Percentiles rank a stretch among this genome's conserved stretches.
Evolutionary conservation across 2,113 vertebrate genomes (phyloP).

Genomic region (Arothron firmamentum): DNA sequence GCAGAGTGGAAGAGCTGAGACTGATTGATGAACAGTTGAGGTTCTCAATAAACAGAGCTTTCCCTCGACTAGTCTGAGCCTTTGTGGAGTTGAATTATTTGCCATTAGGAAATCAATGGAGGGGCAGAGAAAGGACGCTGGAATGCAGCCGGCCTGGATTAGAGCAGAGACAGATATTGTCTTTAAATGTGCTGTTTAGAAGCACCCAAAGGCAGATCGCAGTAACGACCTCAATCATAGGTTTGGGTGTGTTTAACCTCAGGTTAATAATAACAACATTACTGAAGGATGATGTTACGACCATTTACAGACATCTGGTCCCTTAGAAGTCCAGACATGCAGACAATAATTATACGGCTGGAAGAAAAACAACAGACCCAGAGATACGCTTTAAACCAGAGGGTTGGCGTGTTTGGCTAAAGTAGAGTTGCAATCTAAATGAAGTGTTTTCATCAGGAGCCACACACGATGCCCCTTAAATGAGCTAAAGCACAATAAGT

Average conservation of each 20-base stretch:
- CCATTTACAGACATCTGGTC: conserved; percentile 35
- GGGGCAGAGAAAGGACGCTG: conserved; percentile 50
- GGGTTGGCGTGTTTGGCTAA: conserved; percentile 46
- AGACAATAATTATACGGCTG: conserved; percentile 60
- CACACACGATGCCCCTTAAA: conserved; percentile 71
- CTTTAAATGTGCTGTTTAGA: conserved; percentile 20
- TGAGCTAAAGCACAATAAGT: conserved; percentile 50
- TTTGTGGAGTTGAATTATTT: conserved; percentile 74
- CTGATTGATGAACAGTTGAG: conserved; percentile 65
- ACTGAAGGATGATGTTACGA: conserved; percentile 20
- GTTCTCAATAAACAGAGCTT: conserved; percentile 52
- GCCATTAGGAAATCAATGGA: conserved; percentile 62
- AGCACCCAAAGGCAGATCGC: conserved; percentile 3
- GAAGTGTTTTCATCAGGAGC: conserved; percentile 56
- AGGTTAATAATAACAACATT: conserved; percentile 10
- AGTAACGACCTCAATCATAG: conserved; percentile 9
- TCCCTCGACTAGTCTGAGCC: conserved; percentile 56
- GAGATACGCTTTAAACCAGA: conserved; percentile 49
- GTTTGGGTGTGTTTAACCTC: background rate
- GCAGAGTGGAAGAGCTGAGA: conserved; percentile 57
- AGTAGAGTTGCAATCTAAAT: conserved; percentile 69
- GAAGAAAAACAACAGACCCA: conserved; percentile 34
- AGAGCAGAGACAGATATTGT: conserved; percentile 17
- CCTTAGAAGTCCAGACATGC: conserved; percentile 30
- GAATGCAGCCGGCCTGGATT: conserved; percentile 44